Base-by-base conservation (phyloP, 2,113 vertebrate genomes). In the Mormyrus iriodes region DNA sequence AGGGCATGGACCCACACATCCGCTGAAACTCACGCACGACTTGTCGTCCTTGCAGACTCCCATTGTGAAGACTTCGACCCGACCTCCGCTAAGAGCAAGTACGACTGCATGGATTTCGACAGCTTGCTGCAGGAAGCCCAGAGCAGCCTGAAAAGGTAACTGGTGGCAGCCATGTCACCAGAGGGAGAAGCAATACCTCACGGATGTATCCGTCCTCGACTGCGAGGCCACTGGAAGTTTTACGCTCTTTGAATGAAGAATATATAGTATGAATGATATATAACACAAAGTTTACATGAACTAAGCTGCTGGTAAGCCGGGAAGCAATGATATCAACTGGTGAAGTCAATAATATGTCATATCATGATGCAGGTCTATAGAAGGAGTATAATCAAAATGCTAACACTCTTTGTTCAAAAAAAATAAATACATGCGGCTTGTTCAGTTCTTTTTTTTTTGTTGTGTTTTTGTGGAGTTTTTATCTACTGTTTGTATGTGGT, bases 21-120 rank as follows among this genome's bases (percentile, higher is more conserved):
- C 21, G 88, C 88, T n/a, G 27, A 42, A 24, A 53, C 35, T 89
- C 10, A 27, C 8, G 17, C n/a, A 8, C 55, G 24, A 90, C 5
- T 35, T 69, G 61, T 44, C 91, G 94, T 93, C 90, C 35, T 96
- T 96, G 91, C 94, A 98, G 97, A 98, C 96, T 97, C 98, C 94
- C 97, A 98, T 94, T 97, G 97, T 93, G 98, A 99, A 91, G 98
- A 99, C 96, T 99, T 99, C 96, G 98, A 99, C 96, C 98, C 98
- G 94, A 96, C 98, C 96, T 98, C 97, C 94, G 97, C 97, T 91
- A 99, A 99, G 96, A 99, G 98, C 98, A 99, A 99, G 95, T 99
- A 99, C 92, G 98, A 99, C 97, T 99, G 97, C 94, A 97, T 99
- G 97, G 98, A 99, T 97, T 99, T 99, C 91, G 98, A 99, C 97